Conservation (phyloP, 2,113 vertebrate genomes). For the Madoqua kirkii region DNA sequence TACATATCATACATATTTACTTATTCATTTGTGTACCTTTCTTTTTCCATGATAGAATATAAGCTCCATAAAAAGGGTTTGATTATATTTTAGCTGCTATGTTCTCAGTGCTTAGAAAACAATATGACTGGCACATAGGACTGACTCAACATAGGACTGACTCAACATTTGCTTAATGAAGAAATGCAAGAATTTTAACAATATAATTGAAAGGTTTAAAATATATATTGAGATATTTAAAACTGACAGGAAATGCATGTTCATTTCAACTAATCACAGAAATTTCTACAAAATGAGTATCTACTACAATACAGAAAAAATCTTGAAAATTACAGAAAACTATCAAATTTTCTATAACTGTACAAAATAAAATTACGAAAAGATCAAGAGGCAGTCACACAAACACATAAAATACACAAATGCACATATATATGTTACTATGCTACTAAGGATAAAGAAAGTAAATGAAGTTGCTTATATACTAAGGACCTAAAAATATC, state of each 20-base stretch:
- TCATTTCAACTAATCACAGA: background rate
- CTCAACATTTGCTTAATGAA: background rate
- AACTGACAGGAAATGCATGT: background rate
- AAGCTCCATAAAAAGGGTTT: background rate
- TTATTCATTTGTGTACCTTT: background rate
- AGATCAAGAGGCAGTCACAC: background rate
- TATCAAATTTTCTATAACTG: background rate
- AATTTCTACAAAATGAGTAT: background rate
- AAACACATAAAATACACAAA: background rate
- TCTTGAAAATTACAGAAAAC: background rate
- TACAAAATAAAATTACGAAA: background rate
- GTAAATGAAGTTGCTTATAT: background rate
- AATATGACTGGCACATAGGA: background rate
- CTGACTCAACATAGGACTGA: background rate
- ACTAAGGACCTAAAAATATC: background rate
- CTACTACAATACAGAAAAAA: background rate
- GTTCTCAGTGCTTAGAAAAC: background rate
- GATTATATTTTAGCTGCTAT: background rate
- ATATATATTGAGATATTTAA: background rate
- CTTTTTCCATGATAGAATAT: background rate
- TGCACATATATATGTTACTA: background rate
- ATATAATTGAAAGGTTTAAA: background rate
- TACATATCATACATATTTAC: background rate
- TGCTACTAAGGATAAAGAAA: background rate
- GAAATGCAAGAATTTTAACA: background rate